These are phyloP conservation scores for rat (Rattus norvegicus) DNA, from an alignment of 2,113 vertebrate species.

Conservation along the genomic window GRCr8 NC_086019.1:206266001-206266500, in stretches of 20 bases:
- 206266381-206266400: background rate
- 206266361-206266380: background rate
- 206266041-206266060: background rate
- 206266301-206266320: background rate
- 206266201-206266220: rapidly evolving
- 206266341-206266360: background rate
- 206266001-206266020: no score
- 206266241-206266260: background rate
- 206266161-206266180: background rate
- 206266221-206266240: background rate
- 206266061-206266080: no score
- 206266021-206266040: background rate
- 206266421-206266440: background rate
- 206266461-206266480: background rate
- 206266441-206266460: background rate
- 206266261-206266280: background rate
- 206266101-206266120: rapidly evolving
- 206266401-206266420: background rate
- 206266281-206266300: no score
- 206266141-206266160: background rate
- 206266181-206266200: background rate
- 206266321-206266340: background rate
- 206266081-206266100: background rate
- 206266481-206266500: background rate
- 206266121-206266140: background rate